Evolutionary conservation across 1,140 invertebrate species (phyloP).

Genomic region (Drosophila mayri): DNA sequence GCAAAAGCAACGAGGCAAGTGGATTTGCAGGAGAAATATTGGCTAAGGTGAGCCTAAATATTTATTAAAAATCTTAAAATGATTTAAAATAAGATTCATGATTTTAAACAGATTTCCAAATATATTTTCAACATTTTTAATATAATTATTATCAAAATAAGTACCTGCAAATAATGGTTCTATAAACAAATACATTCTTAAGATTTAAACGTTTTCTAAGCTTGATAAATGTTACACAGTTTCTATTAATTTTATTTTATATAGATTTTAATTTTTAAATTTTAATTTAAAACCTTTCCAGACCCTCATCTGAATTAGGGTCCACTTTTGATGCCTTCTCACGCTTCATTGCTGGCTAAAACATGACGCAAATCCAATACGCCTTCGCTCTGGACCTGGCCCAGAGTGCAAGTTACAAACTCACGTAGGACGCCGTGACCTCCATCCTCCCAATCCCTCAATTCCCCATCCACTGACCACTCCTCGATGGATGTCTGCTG

Average conservation of each 20-base stretch:
- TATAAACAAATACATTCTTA: no score
- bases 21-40: conserved; percentile 8
- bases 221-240: no score
- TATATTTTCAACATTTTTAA: no score
- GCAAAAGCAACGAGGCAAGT: conserved; percentile 12
- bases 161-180: no score
- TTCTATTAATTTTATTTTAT: not conserved
- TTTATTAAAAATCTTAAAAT: not conserved
- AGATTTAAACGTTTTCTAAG: no score
- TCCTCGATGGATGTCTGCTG: conserved; percentile 21
- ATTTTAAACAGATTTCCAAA: no score
- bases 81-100: no score
- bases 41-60: not conserved
- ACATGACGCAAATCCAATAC: conserved; percentile 38
- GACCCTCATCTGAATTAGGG: not conserved
- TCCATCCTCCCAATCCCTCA: not conserved
- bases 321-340: conserved; percentile 18
- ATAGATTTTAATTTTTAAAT: not conserved
- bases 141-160: no score
- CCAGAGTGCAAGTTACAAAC: conserved; percentile 62
- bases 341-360: conserved; percentile 33
- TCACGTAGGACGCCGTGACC: conserved; percentile 58
- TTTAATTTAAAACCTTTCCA: not conserved
- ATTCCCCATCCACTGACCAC: not conserved
- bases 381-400: conserved; percentile 40